Base-by-base conservation (phyloP, 2,888 invertebrate species). In the Blomia tropicalis region DNA sequence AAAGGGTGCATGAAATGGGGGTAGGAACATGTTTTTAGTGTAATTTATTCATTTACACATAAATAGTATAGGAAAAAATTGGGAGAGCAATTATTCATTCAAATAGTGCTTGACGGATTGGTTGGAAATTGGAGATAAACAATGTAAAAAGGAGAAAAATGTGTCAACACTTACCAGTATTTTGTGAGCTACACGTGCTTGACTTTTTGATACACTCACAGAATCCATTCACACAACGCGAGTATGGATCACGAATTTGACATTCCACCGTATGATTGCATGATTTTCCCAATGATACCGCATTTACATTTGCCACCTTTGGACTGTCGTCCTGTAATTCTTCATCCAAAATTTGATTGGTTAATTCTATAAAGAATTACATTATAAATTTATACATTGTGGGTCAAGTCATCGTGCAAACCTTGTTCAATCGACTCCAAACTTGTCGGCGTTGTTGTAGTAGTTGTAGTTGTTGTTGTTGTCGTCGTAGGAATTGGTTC, bases 201-300 rank as follows among this genome's bases (percentile, higher is more conserved):
- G 60, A 66, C 30, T 67, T 61, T 65, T 78, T 74, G 11, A 79
- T 75, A 72, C 89, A 90, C 71, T 89, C 87, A 71, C 90, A 90
- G 59, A 79, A 76, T 62, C 85, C 85, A 69, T 81, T 80, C 29
- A 80, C 73, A 72, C 90, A 90, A 62, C 81, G 76, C 0, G 88
- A 83, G 71, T 83, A 78, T 0, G 83, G 79, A 76, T 90, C 90
- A 5, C 87, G 82, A 68, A 82, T 77, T 70, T 82, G 81, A 71
- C 90, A 90, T 74, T 90, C 87, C 32, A 82, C 75, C 73, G 87
- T 83, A 27, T 80, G 80, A 44, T 79, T 76, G 71, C 90, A 90
- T 2, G 81, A 75, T 70, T 85, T 78, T 5, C 90, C 89, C 41
- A 90, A 76, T 22, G 87, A 87, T 5, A 85, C 81, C 23, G 61